Evolutionary conservation across 2,797 vertebrate genomes (phyloP), one percentile per base, ranked within the genome.

Genomic region (Sebastolobus altivelis): DNA sequence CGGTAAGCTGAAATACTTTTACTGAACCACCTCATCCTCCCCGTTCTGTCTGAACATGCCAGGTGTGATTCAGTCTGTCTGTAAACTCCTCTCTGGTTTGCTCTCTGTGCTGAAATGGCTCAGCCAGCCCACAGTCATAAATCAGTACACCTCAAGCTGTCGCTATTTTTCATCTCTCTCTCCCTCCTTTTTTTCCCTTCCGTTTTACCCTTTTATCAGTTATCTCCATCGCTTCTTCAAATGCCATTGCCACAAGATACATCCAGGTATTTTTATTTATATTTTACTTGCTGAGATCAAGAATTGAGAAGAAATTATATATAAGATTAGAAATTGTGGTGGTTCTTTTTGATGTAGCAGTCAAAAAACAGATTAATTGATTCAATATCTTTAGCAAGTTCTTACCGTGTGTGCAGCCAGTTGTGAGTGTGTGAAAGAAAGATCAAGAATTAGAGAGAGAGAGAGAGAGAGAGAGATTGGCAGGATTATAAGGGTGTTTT

Each of bases 401-500:
- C 27, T 49, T 31, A 29, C 33, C 77, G 27, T 74, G 61, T 78
- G 27, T 74, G 61, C 73, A 61, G 71, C 43, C 38, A 4, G n/a
- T 66, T 62, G 71, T 37, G 27, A 31, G 38, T 37, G 62, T 27
- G 25, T 46, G 70, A 27, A 22, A 43, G 60, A 37, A 18, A 25
- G 60, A n/a, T 10, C n/a, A 35, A 20, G 31, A 35, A 33, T 25
- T 25, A 33, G 59, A 37, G 20, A 25, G 38, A 14, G 33, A 38
- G 35, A 27, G 73, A 72, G 20, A 79, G 60, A 85, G 72, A 12
- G 72, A 67, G 76, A 81, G 82, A 90, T 89, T 85, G 80, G 79
- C 70, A 68, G 88, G 93, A 95, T 95, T 94, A 94, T 81, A 76
- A 86, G 78, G 77, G 91, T 94, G 90, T 93, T 94, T 94, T 86